Evolutionary conservation across 2,113 vertebrate genomes (phyloP), one percentile per base, ranked within the genome.

Genomic region (Ceuthmochares aereus): DNA sequence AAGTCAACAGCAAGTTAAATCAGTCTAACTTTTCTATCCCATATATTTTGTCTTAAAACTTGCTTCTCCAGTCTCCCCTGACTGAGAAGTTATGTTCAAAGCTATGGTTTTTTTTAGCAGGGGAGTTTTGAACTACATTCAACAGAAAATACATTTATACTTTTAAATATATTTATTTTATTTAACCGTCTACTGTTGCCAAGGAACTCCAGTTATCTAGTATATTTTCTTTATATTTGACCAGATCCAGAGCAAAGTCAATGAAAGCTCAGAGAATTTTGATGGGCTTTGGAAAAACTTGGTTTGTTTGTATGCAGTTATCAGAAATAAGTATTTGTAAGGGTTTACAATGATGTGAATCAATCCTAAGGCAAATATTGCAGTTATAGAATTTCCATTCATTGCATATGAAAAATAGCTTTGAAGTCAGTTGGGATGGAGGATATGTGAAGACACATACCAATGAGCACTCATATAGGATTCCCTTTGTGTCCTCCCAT

Each of bases 381-480:
- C 40, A 52, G 40, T 45, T 82, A 36, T 0, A 68, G 8, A 25
- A 59, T 87, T 84, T 47, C 29, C 59, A 21, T 70, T 55, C 23
- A 42, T 12, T 87, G 26, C 20, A 32, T 67, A 26, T 77, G 12
- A 72, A 55, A 73, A 69, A 43, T 32, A 54, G 8, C 19, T 49
- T 72, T 78, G 15, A 81, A 93, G 32, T 75, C 20, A 81, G 0
- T 34, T 77, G 47, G 25, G 11, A 16, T 60, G 30, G 32, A 92
- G 25, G 13, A 78, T 14, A 47, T 56, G 21, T 12, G 62, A 91
- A 79, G 52, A 68, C 13, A 26, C 4, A 49, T 6, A 23, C 11
- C 36, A 34, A 9, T 42, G 23, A 34, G 1, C 1, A 8, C 63
- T 63, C 3, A 0, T 49, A 11, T 45, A 55, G 32, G 27, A 21